Conservation (phyloP, 2,888 invertebrate genomes). For the Junonia oenone region DNA sequence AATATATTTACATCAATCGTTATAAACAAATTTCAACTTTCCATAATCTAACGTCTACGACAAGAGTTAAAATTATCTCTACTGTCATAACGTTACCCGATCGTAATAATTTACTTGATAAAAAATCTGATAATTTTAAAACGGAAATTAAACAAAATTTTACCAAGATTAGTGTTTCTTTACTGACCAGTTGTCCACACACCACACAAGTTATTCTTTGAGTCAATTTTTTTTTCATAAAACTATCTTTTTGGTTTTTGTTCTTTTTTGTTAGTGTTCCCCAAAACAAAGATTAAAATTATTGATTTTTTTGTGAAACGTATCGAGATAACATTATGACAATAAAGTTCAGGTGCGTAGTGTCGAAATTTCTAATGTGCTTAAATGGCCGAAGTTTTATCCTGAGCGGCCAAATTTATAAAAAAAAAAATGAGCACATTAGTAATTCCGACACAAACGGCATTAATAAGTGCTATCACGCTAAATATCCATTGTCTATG, state of each 20-base stretch:
- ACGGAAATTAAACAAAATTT: no score
- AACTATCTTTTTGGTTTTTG: no score
- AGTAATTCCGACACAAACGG: background rate
- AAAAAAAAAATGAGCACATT: background rate
- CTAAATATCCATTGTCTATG: background rate
- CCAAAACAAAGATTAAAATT: no score
- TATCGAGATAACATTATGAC: background rate
- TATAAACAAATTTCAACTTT: conserved; percentile 25
- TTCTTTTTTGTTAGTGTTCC: no score
- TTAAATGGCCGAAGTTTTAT: no score
- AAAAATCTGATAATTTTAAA: no score
- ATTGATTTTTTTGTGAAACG: no score
- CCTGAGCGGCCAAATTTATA: background rate
- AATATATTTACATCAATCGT: conserved; percentile 33
- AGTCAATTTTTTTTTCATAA: no score
- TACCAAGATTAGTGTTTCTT: no score
- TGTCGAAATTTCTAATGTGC: background rate
- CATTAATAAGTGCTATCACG: background rate
- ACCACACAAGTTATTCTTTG: no score
- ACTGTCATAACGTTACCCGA: background rate
- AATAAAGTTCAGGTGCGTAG: background rate
- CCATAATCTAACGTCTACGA: background rate
- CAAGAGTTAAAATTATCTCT: background rate
- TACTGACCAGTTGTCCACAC: no score
- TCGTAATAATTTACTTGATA: no score